Conservation (phyloP, 2,113 vertebrate species). For the Bos javanicus region DNA sequence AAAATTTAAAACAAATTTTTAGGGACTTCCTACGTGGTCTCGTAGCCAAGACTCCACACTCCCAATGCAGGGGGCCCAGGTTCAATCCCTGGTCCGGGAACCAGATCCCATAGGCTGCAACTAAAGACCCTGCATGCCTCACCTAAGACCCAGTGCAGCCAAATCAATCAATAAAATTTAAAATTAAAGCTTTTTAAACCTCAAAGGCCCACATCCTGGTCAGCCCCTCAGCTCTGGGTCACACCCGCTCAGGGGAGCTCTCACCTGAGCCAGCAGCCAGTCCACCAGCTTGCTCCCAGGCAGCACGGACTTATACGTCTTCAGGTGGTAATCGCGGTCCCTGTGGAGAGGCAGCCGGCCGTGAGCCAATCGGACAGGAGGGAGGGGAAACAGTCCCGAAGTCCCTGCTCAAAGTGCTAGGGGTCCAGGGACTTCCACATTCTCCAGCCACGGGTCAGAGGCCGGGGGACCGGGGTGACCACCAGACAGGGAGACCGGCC, state of each 20-base stretch:
- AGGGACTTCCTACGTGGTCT: background rate
- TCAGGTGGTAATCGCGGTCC: slow-evolving; percentile 96
- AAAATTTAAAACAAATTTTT: background rate
- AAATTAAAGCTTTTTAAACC: background rate
- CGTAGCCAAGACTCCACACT: background rate
- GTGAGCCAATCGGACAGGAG: rapidly evolving
- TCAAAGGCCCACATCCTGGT: background rate
- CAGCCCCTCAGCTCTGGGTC: rapidly evolving
- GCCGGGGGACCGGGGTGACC: rapidly evolving
- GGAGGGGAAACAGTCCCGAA: rapidly evolving
- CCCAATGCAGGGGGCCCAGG: background rate
- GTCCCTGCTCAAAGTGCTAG: background rate
- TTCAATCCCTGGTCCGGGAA: background rate
- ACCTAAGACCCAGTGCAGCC: background rate
- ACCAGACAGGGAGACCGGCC: background rate
- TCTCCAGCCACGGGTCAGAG: background rate
- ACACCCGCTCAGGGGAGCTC: rapidly evolving
- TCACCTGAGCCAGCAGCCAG: slow-evolving; percentile 96
- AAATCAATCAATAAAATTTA: background rate
- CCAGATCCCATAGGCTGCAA: background rate
- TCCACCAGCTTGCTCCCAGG: slow-evolving; percentile 96
- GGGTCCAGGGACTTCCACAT: background rate
- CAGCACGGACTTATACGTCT: slow-evolving; percentile 97
- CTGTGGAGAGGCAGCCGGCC: slow-evolving; percentile 64
- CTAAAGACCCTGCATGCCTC: background rate